Evolutionary conservation across 1,140 invertebrate genomes (phyloP).

Genomic region (Scaptomyza hsui): DNA sequence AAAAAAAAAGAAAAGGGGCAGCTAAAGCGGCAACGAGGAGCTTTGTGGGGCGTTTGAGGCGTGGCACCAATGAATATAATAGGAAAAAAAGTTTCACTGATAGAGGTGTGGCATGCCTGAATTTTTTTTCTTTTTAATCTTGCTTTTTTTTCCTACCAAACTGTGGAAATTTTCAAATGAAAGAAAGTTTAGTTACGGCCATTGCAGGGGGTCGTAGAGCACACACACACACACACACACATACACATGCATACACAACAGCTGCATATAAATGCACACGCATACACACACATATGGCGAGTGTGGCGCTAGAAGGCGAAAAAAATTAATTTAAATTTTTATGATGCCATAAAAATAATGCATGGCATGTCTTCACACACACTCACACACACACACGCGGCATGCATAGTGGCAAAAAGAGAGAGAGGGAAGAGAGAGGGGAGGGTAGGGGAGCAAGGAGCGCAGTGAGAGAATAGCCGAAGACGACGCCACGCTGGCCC

Average conservation of each 20-base stretch:
- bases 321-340: slow-evolving; percentile 79
- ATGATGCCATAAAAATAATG: slow-evolving; percentile 77
- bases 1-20: neutral
- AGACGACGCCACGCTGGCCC: slow-evolving; percentile 64
- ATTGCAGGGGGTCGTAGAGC: slow-evolving; percentile 2
- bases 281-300: neutral
- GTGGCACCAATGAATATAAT: slow-evolving; percentile 41
- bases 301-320: slow-evolving; percentile 33
- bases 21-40: neutral
- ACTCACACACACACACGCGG: neutral
- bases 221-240: neutral
- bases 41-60: slow-evolving; percentile 14
- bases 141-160: neutral
- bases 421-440: neutral
- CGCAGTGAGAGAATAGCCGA: slow-evolving; percentile 2
- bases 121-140: neutral
- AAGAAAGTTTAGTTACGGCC: slow-evolving; percentile 42
- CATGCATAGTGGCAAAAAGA: neutral
- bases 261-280: slow-evolving; percentile 58
- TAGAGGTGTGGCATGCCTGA: slow-evolving; percentile 12
- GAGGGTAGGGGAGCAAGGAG: neutral
- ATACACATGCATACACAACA: slow-evolving; percentile 23
- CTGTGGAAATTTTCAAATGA: slow-evolving; percentile 36
- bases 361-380: slow-evolving; percentile 57
- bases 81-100: slow-evolving; percentile 4